Percentiles rank a stretch among this genome's conserved stretches.
Conservation (phyloP, 2,888 invertebrate species). For the Parasteatoda lunata region DNA sequence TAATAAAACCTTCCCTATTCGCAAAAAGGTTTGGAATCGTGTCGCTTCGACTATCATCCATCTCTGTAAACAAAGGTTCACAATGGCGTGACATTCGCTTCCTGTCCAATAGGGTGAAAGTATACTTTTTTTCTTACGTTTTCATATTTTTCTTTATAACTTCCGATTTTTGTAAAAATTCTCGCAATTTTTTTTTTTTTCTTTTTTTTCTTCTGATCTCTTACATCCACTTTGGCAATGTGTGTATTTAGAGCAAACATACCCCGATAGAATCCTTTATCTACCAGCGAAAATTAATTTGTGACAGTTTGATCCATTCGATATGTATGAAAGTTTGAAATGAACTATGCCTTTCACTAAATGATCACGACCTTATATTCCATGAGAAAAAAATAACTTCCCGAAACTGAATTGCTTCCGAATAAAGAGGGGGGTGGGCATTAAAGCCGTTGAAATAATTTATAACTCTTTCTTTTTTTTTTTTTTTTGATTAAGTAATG, state of each 20-base stretch:
- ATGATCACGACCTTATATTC: too few species aligned
- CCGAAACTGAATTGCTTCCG: too few species aligned
- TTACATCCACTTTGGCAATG: not conserved
- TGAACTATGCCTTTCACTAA: too few species aligned
- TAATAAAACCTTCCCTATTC: not conserved
- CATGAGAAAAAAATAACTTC: too few species aligned
- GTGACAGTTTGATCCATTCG: too few species aligned
- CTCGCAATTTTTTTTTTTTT: not conserved
- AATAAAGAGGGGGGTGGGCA: too few species aligned
- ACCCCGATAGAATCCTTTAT: not conserved
- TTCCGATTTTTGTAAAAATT: slow-evolving; percentile 20
- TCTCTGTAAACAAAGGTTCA: slow-evolving; percentile 60
- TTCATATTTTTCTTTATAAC: slow-evolving; percentile 22
- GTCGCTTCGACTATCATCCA: slow-evolving; percentile 59
- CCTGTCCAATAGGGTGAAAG: slow-evolving; percentile 59
- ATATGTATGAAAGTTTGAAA: too few species aligned
- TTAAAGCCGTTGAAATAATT: too few species aligned
- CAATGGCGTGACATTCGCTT: slow-evolving; percentile 64
- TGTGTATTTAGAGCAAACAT: slow-evolving; percentile 44
- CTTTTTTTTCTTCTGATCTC: not conserved
- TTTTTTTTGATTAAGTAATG: too few species aligned
- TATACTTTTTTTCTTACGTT: slow-evolving; percentile 27
- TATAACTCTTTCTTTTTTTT: too few species aligned
- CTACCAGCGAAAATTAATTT: too few species aligned
- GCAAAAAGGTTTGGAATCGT: slow-evolving; percentile 36